Conservation (phyloP, 1,140 invertebrate genomes). For the Rhopalosiphum padi region DNA sequence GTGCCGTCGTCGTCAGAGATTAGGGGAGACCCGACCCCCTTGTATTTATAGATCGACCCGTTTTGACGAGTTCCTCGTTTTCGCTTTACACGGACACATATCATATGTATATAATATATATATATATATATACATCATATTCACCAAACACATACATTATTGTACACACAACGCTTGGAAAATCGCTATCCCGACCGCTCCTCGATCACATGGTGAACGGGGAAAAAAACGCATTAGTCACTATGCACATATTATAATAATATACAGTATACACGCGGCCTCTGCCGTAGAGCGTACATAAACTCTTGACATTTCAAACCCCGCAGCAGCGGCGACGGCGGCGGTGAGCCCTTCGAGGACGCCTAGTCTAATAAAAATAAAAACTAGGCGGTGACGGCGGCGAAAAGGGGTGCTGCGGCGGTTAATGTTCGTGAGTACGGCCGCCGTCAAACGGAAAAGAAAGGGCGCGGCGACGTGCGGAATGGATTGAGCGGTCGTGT, state of each 20-base stretch:
- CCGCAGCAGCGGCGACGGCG: not conserved
- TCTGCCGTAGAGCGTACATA: not conserved
- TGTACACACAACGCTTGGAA: not conserved
- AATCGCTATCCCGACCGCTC: not conserved
- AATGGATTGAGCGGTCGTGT: not conserved
- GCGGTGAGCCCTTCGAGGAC: not conserved
- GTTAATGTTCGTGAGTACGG: not conserved
- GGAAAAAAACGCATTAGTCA: conserved; percentile 18
- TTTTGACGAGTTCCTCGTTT: not conserved
- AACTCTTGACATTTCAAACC: conserved; percentile 22
- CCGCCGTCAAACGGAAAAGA: not conserved
- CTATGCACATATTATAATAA: conserved; percentile 6
- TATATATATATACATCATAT: not conserved
- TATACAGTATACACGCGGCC: not conserved
- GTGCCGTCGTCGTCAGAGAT: not conserved
- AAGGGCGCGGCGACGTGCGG: conserved; percentile 28
- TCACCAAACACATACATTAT: not conserved
- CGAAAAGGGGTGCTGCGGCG: not conserved
- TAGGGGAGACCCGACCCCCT: conserved; percentile 25
- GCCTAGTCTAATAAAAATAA: conserved; percentile 6
- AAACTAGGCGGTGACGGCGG: not conserved
- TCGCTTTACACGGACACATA: not conserved
- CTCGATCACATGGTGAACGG: not conserved
- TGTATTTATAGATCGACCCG: not conserved
- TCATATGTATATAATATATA: not conserved